phyloP scores from a whole-genome alignment of 1,140 invertebrate genomes.

The Microplitis demolitor region DNA sequence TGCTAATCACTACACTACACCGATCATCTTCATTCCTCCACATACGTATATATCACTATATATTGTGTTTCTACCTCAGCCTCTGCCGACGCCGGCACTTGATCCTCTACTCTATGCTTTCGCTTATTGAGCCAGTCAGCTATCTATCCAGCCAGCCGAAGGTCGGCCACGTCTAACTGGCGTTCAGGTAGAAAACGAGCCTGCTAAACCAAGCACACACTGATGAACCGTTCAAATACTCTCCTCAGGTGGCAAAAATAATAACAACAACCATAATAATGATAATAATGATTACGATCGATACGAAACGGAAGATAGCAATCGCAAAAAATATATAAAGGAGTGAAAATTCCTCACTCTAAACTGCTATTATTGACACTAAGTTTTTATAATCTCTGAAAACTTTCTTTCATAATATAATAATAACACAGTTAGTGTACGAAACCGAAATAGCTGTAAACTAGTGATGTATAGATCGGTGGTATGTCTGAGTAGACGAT shows the following conservation, averaged over 20 bases:
- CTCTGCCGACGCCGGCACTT: background rate
- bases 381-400: background rate
- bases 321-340: background rate
- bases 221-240: slow-evolving; percentile 12
- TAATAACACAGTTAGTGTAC: too few species aligned
- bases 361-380: background rate
- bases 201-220: slow-evolving; percentile 6
- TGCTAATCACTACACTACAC: slow-evolving; percentile 40
- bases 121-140: background rate
- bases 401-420: background rate
- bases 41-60: background rate
- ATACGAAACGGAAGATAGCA: background rate
- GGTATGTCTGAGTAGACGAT: background rate
- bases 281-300: too few species aligned
- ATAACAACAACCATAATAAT: background rate
- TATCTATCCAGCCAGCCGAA: background rate
- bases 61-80: background rate
- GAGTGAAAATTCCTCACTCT: background rate
- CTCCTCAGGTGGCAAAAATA: slow-evolving; percentile 8
- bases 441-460: too few species aligned
- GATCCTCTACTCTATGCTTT: too few species aligned
- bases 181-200: slow-evolving; percentile 21
- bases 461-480: too few species aligned
- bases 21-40: slow-evolving; percentile 1
- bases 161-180: slow-evolving; percentile 22